Conservation (phyloP, 2,797 vertebrate species). For the Lateolabrax maculatus region DNA sequence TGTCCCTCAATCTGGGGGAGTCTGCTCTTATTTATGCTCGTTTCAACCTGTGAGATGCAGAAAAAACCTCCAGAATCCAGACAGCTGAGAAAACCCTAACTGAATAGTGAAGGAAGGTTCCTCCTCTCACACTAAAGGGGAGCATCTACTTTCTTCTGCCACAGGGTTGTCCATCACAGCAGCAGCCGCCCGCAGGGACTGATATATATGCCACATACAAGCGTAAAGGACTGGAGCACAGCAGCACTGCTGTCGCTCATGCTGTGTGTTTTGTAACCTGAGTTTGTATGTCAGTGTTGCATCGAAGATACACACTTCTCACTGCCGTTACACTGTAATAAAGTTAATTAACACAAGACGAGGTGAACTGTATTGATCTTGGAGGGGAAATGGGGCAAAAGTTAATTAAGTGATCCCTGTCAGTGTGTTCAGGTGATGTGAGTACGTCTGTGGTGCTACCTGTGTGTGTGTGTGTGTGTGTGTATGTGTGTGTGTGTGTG, state of each 20-base stretch:
- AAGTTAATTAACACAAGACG: constrained; percentile 52
- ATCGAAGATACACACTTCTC: constrained; percentile 12
- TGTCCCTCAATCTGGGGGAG: constrained; percentile 11
- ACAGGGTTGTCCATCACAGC: constrained; percentile 18
- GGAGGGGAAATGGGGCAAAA: background rate
- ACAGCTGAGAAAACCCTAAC: constrained; percentile 40
- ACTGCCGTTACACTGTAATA: constrained; percentile 64
- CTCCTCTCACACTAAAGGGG: constrained; percentile 37
- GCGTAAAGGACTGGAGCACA: constrained; percentile 15
- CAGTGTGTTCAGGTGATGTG: background rate
- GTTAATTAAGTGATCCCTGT: background rate
- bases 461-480: background rate
- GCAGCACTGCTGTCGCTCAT: constrained; percentile 7
- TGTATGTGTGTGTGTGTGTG: background rate
- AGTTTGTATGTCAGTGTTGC: constrained; percentile 41
- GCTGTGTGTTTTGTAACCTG: constrained; percentile 39
- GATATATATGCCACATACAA: constrained; percentile 7
- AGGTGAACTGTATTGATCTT: constrained; percentile 35
- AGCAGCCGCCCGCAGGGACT: constrained; percentile 20
- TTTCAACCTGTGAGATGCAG: constrained; percentile 30
- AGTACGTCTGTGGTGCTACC: too few relatives aligned
- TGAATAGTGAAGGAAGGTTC: constrained; percentile 7
- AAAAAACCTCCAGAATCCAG: constrained; percentile 23
- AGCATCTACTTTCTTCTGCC: constrained; percentile 17
- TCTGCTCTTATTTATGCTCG: constrained; percentile 58